These are phyloP conservation scores for Strigops habroptila DNA, from an alignment of 2,113 vertebrate species.

Conservation along the genomic window DNA sequence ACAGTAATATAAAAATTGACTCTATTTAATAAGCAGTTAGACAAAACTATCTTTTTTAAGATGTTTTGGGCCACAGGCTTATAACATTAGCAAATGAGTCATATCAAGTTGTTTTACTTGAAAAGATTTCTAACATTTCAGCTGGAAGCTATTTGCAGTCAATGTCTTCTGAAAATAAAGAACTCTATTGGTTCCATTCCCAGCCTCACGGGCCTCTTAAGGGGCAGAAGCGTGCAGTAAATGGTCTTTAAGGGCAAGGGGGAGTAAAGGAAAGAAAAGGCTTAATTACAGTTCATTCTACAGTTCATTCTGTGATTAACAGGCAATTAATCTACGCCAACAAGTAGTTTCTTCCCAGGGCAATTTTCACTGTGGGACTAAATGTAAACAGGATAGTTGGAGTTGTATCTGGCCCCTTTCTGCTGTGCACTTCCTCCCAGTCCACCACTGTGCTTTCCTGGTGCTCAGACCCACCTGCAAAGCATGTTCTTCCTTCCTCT, in stretches of 20 bases:
- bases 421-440: not conserved
- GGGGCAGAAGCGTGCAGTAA: not conserved
- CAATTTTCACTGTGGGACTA: not conserved
- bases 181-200: not conserved
- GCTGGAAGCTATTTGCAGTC: not conserved
- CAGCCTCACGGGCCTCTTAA: not conserved
- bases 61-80: conserved; percentile 41
- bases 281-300: not conserved
- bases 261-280: not conserved
- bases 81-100: conserved; percentile 52
- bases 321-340: not conserved
- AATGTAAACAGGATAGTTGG: not conserved
- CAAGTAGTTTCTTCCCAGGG: not conserved
- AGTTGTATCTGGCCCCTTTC: not conserved
- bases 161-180: not conserved
- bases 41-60: conserved; percentile 40
- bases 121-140: conserved; percentile 27
- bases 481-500: not conserved
- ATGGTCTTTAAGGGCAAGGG: not conserved
- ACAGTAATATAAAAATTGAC: conserved; percentile 44
- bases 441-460: not conserved
- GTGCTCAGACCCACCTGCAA: not conserved
- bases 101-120: not conserved
- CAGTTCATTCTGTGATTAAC: not conserved
- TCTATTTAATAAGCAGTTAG: conserved; percentile 59